Base-by-base conservation (phyloP, 2,113 vertebrate species). In the Hyla sarda region DNA sequence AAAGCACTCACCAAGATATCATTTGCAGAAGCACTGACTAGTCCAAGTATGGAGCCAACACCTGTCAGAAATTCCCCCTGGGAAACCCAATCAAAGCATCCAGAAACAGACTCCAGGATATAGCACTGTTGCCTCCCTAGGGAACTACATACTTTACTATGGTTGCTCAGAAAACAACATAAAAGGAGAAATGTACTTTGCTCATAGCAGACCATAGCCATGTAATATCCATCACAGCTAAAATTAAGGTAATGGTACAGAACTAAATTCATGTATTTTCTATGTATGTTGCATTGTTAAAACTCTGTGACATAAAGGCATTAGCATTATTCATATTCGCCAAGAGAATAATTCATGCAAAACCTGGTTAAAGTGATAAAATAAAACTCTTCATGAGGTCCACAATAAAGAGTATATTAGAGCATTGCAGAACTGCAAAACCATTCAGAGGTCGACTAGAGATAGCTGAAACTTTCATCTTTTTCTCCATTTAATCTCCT, bases 51-150 rank as follows among this genome's bases (percentile, higher is more conserved):
- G 84, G 84, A 81, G 84, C 84, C 16, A 73, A 30, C 84, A 86
- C 84, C 84, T 86, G 84, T 81, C 25, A 74, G 81, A 86, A 86
- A 73, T 73, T 52, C 67, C 77, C 84, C 84, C 21, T 45, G 37
- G 62, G 84, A 74, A 86, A 86, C 77, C 54, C 76, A 86, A 80
- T 80, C 76, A 86, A 69, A 72, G 84, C 48, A 52, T 72, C 50
- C 75, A 71, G 77, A 73, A 86, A 86, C 77, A 86, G 77, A 73
- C 54, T 81, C 65, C 77, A 86, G 77, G 84, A 86, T 81, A 81
- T 45, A 86, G 54, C 84, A 81, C 52, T 30, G 77, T 47, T 81
- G 62, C 50, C 65, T 81, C 77, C 52, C 67, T 47, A 60, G 65
- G 69, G 84, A 30, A 41, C 50, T 34, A 25, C 84, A 81, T 73